Evolutionary conservation across 2,888 invertebrate species (phyloP), one percentile per base, ranked within the genome.

Genomic region (Neoascia interrupta): DNA sequence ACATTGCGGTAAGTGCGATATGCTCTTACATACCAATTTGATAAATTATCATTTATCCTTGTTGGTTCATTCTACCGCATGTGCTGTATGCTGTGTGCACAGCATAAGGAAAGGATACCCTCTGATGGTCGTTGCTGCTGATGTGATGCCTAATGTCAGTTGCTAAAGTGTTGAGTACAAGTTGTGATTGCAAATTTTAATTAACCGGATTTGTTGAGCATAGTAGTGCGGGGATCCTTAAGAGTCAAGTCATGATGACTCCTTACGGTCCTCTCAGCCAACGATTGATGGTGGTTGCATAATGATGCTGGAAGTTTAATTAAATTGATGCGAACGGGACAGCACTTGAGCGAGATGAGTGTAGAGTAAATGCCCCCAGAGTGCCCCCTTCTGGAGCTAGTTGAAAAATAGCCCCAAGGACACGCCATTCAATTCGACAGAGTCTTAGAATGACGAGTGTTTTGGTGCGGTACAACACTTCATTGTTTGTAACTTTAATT

Each of bases 181-280:
- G 43, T 56, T 51, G 70, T 64, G 72, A 76, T 70, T 76, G 70
- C 64, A 66, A 58, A 76, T 76, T 76, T 76, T 76, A 76, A 76
- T 76, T 76, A 76, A 76, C 76, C 60, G 47, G 72, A 72, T 76
- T 70, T 63, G 75, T 69, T 69, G 61, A 69, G 69, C 74, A 54
- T n/a, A n/a, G n/a, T n/a, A n/a, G n/a, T 5, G 8, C 26, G 26
- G 64, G 45, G 34, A 49, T 49, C 49, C 49, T 39, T 58, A 37
- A 45, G 39, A 23, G 37, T 13, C 37, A 37, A 69, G 61, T 70
- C 56, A 58, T 41, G 60, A 54, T 63, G n/a, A 15, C 18, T 16
- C 15, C 13, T n/a, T 31, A 8, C 31, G 31, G 8, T 58, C 58
- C 53, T 54, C 54, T 41, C 47, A 56, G 28, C 39, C 56, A 56